Base-by-base conservation (phyloP, 1,140 invertebrate genomes). In the Lordiphosa clarofinis region DNA sequence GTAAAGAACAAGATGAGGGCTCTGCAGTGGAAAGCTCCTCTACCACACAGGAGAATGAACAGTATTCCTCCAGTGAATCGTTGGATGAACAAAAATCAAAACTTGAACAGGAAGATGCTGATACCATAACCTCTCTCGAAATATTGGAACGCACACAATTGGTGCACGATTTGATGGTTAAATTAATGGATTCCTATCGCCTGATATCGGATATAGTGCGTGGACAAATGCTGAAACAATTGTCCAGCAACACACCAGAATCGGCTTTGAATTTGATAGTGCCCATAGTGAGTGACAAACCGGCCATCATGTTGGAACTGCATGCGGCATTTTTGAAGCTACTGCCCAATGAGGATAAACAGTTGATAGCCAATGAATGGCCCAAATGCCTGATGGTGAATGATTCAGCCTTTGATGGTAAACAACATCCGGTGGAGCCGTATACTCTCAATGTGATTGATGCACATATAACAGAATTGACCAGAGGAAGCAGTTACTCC, bases 391-490 rank as follows among this genome's bases (percentile, higher is more conserved):
- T 89, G 5, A 46, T 71, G 46, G 73, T 89, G 10, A 70, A 72
- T 4, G 87, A 86, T 24, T 65, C 70, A 0, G 79, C 86, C 13
- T 73, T 74, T 15, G 69, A 89, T 48, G 75, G 69, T 12, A 73
- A 73, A 42, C 59, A 73, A 19, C 69, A 78, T 68, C 87, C 88
- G 3, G 88, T 87, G 1, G 88, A 89, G 15, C 65, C 73, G 0
- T 88, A 89, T 9, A 89, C 88, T 4, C 40, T 89, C 3, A 71
- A 71, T 4, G 86, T 89, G 0, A 84, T 89, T 10, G 88, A 89
- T 43, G 74, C 88, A 0, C 88, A 89, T 50, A 68, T 89, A 9
- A 64, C 43, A 0, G 88, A 89, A 43, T 33, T 89, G 9, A 86
- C 81, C 2, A 65, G 74, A 2, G 56, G 78, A 10, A 24, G 50